Evolutionary conservation across 2,888 invertebrate genomes (phyloP).

Genomic region (Nysson spinosus): DNA sequence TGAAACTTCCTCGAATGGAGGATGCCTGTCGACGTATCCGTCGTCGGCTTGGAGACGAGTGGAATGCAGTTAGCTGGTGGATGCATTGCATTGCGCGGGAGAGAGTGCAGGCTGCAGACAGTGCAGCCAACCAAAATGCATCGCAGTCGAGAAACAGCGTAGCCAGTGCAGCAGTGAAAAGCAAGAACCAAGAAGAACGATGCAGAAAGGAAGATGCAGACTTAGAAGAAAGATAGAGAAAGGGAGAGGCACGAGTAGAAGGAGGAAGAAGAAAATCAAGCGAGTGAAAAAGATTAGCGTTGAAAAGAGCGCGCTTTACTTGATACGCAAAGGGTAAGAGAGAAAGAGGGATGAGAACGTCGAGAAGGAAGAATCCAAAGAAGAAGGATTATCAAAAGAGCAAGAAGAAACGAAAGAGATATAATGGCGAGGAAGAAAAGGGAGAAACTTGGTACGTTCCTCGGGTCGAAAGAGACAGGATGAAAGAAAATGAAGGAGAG

Average conservation of each 20-base stretch:
- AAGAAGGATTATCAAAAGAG: slow-evolving; percentile 3
- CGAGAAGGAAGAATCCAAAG: not conserved
- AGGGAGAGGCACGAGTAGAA: slow-evolving; percentile 1
- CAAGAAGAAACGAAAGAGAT: slow-evolving; percentile 15
- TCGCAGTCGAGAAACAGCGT: slow-evolving; percentile 7
- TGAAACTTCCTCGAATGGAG: slow-evolving; percentile 27
- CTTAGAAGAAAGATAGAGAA: not conserved
- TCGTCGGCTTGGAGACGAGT: slow-evolving; percentile 11
- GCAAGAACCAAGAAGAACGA: slow-evolving; percentile 22
- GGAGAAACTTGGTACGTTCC: not conserved
- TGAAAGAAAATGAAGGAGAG: slow-evolving; percentile 20
- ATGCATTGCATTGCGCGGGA: slow-evolving; percentile 32
- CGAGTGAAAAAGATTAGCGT: slow-evolving; percentile 3
- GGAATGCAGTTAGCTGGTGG: slow-evolving; percentile 32
- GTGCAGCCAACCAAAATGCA: slow-evolving; percentile 24
- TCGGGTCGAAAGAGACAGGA: slow-evolving; percentile 5
- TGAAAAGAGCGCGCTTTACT: not conserved
- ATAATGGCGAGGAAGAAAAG: slow-evolving; percentile 1
- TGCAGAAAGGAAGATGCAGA: slow-evolving; percentile 36
- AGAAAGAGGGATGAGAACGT: not conserved
- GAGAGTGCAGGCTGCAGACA: slow-evolving; percentile 18
- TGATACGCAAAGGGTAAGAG: not conserved
- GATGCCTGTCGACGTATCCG: slow-evolving; percentile 22
- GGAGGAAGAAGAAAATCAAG: slow-evolving; percentile 1
- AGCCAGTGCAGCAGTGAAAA: not conserved